Conservation (phyloP, 2,888 invertebrate genomes). For the Pinctada fucata region DNA sequence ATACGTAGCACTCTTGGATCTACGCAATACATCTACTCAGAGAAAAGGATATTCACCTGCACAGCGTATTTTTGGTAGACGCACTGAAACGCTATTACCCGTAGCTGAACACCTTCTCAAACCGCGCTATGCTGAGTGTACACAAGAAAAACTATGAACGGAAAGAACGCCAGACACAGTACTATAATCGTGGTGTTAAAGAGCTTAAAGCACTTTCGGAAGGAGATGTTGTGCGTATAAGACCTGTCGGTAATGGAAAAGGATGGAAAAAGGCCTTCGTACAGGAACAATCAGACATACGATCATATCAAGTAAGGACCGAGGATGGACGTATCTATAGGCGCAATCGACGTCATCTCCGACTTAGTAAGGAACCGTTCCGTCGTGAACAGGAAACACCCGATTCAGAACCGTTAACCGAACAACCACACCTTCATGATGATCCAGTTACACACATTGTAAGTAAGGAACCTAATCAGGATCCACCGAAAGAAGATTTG, state of each 20-base stretch:
- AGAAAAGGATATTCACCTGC: no score
- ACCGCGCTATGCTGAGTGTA: no score
- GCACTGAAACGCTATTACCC: no score
- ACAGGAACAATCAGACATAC: conserved; percentile 6
- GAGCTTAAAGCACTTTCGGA: neutral
- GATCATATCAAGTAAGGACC: conserved; percentile 4
- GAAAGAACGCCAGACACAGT: neutral
- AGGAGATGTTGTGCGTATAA: conserved; percentile 9
- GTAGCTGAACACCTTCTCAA: no score
- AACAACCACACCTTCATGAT: no score
- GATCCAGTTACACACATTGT: no score
- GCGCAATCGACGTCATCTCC: neutral
- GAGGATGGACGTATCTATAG: conserved; percentile 14
- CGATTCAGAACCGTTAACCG: neutral
- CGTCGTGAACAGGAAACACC: conserved; percentile 1
- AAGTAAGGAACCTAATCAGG: no score
- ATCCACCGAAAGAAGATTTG: neutral
- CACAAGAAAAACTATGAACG: neutral
- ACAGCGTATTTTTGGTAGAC: no score
- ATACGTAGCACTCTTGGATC: conserved; percentile 18
- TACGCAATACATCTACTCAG: no score
- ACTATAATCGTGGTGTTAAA: neutral
- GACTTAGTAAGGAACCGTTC: conserved; percentile 2
- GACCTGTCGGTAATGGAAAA: conserved; percentile 8
- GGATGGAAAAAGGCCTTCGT: conserved; percentile 10